Evolutionary conservation across 2,113 vertebrate genomes (phyloP).

Genomic region (Morphnarchus princeps): DNA sequence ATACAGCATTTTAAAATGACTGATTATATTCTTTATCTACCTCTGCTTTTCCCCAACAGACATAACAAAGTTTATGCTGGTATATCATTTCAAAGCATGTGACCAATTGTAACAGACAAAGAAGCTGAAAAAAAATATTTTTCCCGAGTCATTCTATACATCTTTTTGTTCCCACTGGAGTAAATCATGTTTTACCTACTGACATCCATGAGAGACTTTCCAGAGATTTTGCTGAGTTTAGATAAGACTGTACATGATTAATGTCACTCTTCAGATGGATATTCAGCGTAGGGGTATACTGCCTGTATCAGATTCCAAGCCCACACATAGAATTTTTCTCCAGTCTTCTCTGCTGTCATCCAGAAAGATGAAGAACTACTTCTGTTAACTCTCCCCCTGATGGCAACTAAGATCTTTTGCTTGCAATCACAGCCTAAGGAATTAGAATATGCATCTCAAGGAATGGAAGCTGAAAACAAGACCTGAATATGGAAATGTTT

Average conservation of each 20-base stretch:
- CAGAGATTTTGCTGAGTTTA: constrained; percentile 7
- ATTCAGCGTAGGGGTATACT: not conserved
- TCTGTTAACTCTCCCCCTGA: not conserved
- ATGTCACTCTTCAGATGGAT: not conserved
- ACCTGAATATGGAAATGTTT: not conserved
- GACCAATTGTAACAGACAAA: not conserved
- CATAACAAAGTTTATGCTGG: not conserved
- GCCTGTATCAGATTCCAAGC: not conserved
- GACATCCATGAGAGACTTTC: not conserved
- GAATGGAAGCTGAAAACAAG: not conserved
- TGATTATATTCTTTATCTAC: not conserved
- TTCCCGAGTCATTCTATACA: not conserved
- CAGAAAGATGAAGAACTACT: not conserved
- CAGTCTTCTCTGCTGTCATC: not conserved
- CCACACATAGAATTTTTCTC: not conserved
- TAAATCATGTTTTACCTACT: not conserved
- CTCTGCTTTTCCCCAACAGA: not conserved
- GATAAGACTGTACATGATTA: constrained; percentile 16
- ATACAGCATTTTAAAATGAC: not conserved
- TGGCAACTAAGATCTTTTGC: not conserved
- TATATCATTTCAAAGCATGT: not conserved
- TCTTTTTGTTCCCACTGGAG: not conserved
- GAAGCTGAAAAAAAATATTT: not conserved
- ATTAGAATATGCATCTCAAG: not conserved
- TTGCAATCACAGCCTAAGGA: not conserved